phyloP scores from a whole-genome alignment of 2,888 invertebrate species.

The Nomada ruficornis region DNA sequence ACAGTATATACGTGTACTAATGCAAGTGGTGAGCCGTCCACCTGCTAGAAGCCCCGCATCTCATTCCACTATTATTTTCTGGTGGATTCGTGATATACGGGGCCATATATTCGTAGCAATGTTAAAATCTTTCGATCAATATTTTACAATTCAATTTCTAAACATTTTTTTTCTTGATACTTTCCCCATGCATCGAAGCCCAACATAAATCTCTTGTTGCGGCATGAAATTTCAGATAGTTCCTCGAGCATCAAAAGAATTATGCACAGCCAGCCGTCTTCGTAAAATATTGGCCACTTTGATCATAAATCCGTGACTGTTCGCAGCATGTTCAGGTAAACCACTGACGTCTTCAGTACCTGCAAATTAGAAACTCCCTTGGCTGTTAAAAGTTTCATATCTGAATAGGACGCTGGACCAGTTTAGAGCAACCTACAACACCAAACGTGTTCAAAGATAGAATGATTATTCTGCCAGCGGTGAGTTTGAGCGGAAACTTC shows the following conservation, averaged over 20 bases:
- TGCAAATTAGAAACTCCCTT: not conserved
- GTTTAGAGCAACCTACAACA: constrained; percentile 25
- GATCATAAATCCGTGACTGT: constrained; percentile 28
- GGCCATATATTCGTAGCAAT: too few species aligned
- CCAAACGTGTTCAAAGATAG: constrained; percentile 71
- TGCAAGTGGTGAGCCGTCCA: too few species aligned
- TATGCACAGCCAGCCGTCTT: not conserved
- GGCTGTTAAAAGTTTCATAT: not conserved
- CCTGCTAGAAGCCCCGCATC: too few species aligned
- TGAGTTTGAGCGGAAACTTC: constrained; percentile 69
- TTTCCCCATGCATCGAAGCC: too few species aligned
- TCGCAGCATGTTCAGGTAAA: constrained; percentile 59
- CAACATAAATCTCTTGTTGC: not conserved
- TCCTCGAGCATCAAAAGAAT: not conserved
- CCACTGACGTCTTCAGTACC: constrained; percentile 51
- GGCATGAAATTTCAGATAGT: not conserved
- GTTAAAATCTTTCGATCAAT: too few species aligned
- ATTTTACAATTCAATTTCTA: not conserved
- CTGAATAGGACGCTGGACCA: not conserved
- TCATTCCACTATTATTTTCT: too few species aligned
- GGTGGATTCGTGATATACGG: too few species aligned
- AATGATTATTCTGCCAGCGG: constrained; percentile 74
- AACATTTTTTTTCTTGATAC: not conserved
- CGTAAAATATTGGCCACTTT: not conserved
- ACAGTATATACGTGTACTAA: too few species aligned